These are phyloP conservation scores for Glossosoma conforme DNA, from an alignment of 1,140 invertebrate species.

Conservation along the genomic window DNA sequence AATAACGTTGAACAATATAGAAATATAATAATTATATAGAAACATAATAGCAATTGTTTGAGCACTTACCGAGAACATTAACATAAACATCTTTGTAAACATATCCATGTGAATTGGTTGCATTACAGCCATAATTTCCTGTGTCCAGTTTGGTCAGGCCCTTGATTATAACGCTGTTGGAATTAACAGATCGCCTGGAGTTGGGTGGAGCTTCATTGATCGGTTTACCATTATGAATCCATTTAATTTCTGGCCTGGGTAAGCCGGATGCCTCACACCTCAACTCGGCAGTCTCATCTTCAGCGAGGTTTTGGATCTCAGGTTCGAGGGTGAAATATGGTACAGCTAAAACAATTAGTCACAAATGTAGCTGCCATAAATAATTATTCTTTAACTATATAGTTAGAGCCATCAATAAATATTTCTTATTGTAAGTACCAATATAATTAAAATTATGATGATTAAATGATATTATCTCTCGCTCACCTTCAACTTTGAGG, in stretches of 20 bases:
- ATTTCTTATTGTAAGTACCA: slow-evolving; percentile 9
- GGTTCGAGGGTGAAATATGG: slow-evolving; percentile 94
- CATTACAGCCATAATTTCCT: slow-evolving; percentile 98
- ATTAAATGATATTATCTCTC: too few relatives aligned
- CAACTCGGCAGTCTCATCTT: slow-evolving; percentile 86
- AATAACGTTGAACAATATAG: too few relatives aligned
- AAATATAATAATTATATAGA: too few relatives aligned
- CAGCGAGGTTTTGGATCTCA: slow-evolving; percentile 80
- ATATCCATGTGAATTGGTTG: slow-evolving; percentile 95
- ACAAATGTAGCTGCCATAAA: too few relatives aligned
- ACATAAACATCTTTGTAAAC: slow-evolving; percentile 97
- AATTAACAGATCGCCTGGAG: slow-evolving; percentile 59
- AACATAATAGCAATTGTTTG: not conserved
- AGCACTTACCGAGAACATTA: slow-evolving; percentile 78
- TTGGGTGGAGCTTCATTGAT: slow-evolving; percentile 73
- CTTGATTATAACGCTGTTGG: slow-evolving; percentile 76
- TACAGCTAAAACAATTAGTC: slow-evolving; percentile 54
- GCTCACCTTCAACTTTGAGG: slow-evolving; percentile 67
- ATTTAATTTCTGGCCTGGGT: slow-evolving; percentile 87
- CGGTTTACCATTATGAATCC: slow-evolving; percentile 95
- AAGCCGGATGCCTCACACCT: slow-evolving; percentile 82
- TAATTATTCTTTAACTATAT: too few relatives aligned
- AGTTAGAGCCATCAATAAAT: too few relatives aligned
- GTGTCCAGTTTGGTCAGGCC: slow-evolving; percentile 86
- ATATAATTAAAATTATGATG: slow-evolving; percentile 6